Evolutionary conservation across 2,888 invertebrate genomes (phyloP), one percentile per base, ranked within the genome.

Genomic region (Synergus umbraculus): DNA sequence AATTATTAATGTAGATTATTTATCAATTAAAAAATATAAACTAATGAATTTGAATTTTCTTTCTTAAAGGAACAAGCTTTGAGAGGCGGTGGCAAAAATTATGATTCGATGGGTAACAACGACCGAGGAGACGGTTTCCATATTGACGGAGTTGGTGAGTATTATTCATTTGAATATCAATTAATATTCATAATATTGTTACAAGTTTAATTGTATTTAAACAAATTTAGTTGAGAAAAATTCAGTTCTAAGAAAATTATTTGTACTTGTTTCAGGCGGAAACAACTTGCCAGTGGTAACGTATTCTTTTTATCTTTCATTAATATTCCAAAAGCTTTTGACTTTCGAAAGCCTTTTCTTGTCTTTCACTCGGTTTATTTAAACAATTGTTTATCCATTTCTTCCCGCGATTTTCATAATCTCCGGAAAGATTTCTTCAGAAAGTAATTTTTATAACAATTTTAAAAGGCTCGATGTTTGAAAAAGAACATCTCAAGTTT

Each of bases 241-340:
- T 18, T 29, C 1, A 12, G 12, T 12, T 73, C 65, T 78, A 77
- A 79, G 54, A 9, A 8, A 43, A 44, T 76, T 64, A 60, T 81
- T 79, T 83, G 66, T 80, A 80, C 76, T 65, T 60, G 77, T 91
- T 88, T 46, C 87, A 91, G 91, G 90, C 82, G 91, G 91, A 88
- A 91, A 89, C 91, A 90, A 88, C 87, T 85, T 92, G 87, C 92
- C 92, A 89, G 92, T 91, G 92, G 92, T 92, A 92, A 92, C 79
- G 92, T 92, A 92, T 90, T 88, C 79, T 77, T 87, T 87, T 89
- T 76, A 65, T 78, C 85, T 81, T 82, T 81, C 76, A 82, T 10
- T 44, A 41, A 37, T 58, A 54, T n/a, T 15, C n/a, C 15, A n/a
- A 58, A 73, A 37, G 13, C n/a, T n/a, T n/a, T 49, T 46, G 46